A percentile compares a stretch with the other conserved stretches of the same genome.
Evolutionary conservation across 2,888 invertebrate species (phyloP).

Genomic region (Tolmerus cingulatus): DNA sequence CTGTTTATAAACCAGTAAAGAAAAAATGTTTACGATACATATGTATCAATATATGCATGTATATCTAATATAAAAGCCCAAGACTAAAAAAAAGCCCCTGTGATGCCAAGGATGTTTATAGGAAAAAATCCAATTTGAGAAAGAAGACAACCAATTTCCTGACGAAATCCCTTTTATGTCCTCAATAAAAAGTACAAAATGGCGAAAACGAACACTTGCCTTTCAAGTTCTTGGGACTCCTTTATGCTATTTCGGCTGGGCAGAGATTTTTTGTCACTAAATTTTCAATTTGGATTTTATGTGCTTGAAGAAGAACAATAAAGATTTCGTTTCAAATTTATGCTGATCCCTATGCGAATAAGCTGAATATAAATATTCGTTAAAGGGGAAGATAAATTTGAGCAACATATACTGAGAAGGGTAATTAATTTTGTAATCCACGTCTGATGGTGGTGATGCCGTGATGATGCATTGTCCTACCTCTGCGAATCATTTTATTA

Average conservation of each 20-base stretch:
- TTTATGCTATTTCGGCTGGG: conserved; percentile 9
- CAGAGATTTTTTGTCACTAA: conserved; percentile 7
- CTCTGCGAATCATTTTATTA: neutral
- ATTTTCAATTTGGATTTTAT: conserved; percentile 23
- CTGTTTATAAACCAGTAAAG: no score
- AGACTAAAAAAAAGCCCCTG: neutral
- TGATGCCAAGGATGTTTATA: conserved; percentile 1
- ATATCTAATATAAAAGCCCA: neutral
- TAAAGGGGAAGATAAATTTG: neutral
- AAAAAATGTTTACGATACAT: neutral
- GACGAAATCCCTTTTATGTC: conserved; percentile 52
- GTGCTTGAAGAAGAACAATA: neutral
- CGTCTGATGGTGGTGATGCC: no score
- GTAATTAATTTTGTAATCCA: neutral
- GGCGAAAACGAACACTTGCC: conserved; percentile 47
- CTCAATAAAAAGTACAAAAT: conserved; percentile 50
- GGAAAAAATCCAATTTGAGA: conserved; percentile 48
- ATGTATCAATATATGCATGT: no score
- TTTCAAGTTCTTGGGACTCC: conserved; percentile 34
- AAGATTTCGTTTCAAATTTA: neutral
- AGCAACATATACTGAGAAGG: neutral
- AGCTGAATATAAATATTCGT: neutral
- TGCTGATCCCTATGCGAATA: neutral
- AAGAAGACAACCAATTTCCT: conserved; percentile 51
- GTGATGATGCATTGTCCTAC: no score